Base-by-base conservation (phyloP, 92 coral and sea anemone genomes). In the Siderastrea radians region DNA sequence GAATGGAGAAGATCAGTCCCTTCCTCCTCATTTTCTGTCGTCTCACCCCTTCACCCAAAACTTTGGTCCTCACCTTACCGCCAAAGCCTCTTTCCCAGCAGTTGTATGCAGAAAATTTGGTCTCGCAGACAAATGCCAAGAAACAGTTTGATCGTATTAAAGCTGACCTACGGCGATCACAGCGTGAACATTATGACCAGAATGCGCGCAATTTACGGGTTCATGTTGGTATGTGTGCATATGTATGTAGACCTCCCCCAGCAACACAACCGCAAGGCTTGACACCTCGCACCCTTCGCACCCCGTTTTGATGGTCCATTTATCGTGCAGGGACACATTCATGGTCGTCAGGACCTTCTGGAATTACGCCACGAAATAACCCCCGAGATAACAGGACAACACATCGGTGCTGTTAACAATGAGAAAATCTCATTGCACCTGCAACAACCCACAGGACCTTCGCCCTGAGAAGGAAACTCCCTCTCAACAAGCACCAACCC, bases 261-360 rank as follows among this genome's bases (percentile, higher is more conserved):
- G 49, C 69, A 10, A 60, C 12, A 46, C 84, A 69, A 53, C 45
- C 72, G 59, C 53, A 80, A 80, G 76, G 72, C 46, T 69, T 80
- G 47, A 79, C 92, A 88, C 72, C 88, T 72, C 90, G 74, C 48
- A 26, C 38, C 38, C 38, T 87, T 87, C 19, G 78, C 83, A 60
- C 74, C 60, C 14, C 67, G 66, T 49, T 86, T 61, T 73, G 87
- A 87, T 47, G 87, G 87, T 13, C 92, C 92, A 17, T 88, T 70
- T 76, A 81, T 83, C 45, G 92, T 82, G 11, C 64, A 68, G 44
- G 79, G 73, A 55, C 81, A 72, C 65, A 82, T 83, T 3, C 88
- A 52, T 52, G 57, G 57, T 5, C 9, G 57, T 5, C 57, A 52
- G 9, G 57, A 52, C 57, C 57, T 52, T 8, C 5, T 52, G 5